Evolutionary conservation across 2,113 vertebrate species (phyloP).

Genomic region (Xyrauchen texanus): DNA sequence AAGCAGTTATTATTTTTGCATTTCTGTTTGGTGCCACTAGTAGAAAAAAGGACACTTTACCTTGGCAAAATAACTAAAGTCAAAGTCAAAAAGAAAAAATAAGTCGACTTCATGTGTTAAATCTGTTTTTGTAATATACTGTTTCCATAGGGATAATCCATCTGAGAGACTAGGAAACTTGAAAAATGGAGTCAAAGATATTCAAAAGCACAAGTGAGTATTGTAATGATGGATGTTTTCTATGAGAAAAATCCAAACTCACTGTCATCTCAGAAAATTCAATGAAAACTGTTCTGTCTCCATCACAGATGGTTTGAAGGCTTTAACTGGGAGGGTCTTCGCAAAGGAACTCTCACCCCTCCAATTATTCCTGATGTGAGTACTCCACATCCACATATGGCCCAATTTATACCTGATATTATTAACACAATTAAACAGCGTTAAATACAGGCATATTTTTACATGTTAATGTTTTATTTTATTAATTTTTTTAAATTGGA

Average conservation of each 20-base stretch:
- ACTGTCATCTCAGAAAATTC: too few relatives aligned
- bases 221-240: neutral
- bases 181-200: slow-evolving; percentile 97
- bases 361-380: slow-evolving; percentile 93
- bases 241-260: neutral
- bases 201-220: slow-evolving; percentile 98
- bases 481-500: too few relatives aligned
- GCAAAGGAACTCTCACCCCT: slow-evolving; percentile 92
- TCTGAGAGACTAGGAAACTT: slow-evolving; percentile 95
- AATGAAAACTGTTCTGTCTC: neutral
- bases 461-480: too few relatives aligned
- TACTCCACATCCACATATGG: slow-evolving; percentile 39
- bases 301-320: slow-evolving; percentile 93
- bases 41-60: too few relatives aligned
- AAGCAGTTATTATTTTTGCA: too few relatives aligned
- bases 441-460: too few relatives aligned
- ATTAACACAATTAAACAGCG: too few relatives aligned
- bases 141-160: slow-evolving; percentile 86
- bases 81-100: too few relatives aligned
- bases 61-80: too few relatives aligned
- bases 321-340: slow-evolving; percentile 97
- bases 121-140: neutral
- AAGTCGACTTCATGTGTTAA: too few relatives aligned
- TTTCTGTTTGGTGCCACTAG: too few relatives aligned
- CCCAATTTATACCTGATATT: too few relatives aligned